A percentile compares a stretch with the other conserved stretches of the same genome.
phyloP scores from a whole-genome alignment of 2,113 vertebrate species.

The Scomber colias region DNA sequence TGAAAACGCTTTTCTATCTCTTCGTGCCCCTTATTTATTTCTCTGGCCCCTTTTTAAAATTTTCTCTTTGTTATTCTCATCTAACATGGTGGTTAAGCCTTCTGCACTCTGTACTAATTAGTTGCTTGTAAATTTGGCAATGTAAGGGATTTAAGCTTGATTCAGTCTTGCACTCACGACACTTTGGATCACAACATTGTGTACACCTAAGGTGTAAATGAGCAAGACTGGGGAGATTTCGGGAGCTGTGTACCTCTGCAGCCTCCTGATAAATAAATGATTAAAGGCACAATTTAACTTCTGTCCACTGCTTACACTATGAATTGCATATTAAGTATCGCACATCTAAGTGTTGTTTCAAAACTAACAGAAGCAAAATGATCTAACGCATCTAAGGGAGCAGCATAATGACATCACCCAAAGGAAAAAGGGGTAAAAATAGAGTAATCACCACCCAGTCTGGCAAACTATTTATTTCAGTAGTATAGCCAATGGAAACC shows the following conservation, averaged over 20 bases:
- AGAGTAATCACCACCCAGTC: not conserved
- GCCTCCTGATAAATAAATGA: conserved; percentile 26
- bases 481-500: not conserved
- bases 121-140: conserved; percentile 21
- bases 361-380: conserved; percentile 11
- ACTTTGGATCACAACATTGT: conserved; percentile 8
- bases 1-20: conserved; percentile 15
- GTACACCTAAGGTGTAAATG: conserved; percentile 6
- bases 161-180: not conserved
- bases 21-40: conserved; percentile 12
- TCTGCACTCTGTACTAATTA: conserved; percentile 26
- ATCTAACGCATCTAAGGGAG: conserved; percentile 8
- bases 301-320: conserved; percentile 1
- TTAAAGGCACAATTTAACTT: conserved; percentile 32
- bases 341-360: conserved; percentile 3
- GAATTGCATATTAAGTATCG: conserved; percentile 44
- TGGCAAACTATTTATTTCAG: not conserved
- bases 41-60: not conserved
- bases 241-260: not conserved
- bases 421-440: not conserved
- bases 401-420: conserved; percentile 6
- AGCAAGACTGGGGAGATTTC: conserved; percentile 32
- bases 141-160: conserved; percentile 40
- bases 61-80: not conserved
- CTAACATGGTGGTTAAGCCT: not conserved